A percentile compares a stretch with the other conserved stretches of the same genome.
Evolutionary conservation across 2,113 vertebrate genomes (phyloP).

Genomic region (Tenebrosternarchus preto): DNA sequence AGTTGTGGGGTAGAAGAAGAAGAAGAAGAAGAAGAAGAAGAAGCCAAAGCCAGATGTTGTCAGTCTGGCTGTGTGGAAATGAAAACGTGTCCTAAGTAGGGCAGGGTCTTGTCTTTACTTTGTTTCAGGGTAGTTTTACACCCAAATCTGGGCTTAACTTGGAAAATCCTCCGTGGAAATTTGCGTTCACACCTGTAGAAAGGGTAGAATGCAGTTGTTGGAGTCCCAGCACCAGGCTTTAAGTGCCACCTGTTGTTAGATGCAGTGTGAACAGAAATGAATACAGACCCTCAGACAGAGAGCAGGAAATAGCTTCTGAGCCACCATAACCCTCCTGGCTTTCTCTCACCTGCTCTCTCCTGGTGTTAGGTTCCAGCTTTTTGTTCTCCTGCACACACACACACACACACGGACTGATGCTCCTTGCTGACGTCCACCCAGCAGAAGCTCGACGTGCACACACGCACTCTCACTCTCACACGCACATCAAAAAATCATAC

Average conservation of each 20-base stretch:
- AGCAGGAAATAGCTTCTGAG: conserved; percentile 27
- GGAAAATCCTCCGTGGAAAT: conserved; percentile 16
- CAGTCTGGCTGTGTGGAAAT: background rate
- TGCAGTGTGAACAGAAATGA: background rate
- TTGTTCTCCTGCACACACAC: conserved; percentile 7
- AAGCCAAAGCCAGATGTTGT: background rate
- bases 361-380: conserved; percentile 38
- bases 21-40: background rate
- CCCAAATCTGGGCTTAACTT: background rate
- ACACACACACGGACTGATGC: background rate
- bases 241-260: conserved; percentile 17
- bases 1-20: no score
- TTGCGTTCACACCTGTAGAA: conserved; percentile 14
- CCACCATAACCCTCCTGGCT: conserved; percentile 8
- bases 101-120: background rate
- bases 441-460: no score
- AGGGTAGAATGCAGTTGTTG: conserved; percentile 23
- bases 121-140: background rate
- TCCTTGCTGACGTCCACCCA: background rate
- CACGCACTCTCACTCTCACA: background rate
- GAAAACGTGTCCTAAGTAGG: background rate
- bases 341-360: conserved; percentile 28
- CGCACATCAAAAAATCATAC: background rate
- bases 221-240: background rate
- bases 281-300: conserved; percentile 17